Evolutionary conservation across 2,797 vertebrate genomes (phyloP), one percentile per base, ranked within the genome.

Genomic region (Iguana delicatissima): DNA sequence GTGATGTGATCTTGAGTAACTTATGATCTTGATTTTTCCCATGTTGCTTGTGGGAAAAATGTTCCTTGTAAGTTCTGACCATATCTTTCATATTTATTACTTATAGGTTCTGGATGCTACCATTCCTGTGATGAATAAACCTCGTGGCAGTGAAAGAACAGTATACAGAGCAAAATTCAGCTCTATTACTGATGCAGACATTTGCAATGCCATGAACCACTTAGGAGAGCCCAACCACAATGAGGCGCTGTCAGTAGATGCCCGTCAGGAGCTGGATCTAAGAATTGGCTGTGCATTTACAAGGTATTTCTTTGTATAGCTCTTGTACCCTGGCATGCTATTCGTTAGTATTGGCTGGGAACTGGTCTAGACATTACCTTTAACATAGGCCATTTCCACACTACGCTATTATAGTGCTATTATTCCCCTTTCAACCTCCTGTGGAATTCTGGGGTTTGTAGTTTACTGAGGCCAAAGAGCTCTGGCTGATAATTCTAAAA

Each of bases 211-310:
- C 93, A 99, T 99, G 99, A 98, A 98, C 92, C 93, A 92, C 52
- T 95, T 99, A 64, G 98, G 98, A 9, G 98, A 99, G 89, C 99
- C 99, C n/a, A 99, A 99, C 93, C 98, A 96, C 94, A 99, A 99
- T 0, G 99, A 99, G 92, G 98, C 99, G 0, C 96, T 99, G 72
- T 99, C 99, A 0, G 99, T 99, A 90, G 99, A 99, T 4, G 99
- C 99, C 4, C 98, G 99, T 0, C 99, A 99, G 96, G 99, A 99
- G 94, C 97, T 99, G 95, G 99, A 99, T 94, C 98, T 99, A 76
- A 98, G 99, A 67, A 99, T 99, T 1, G 99, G 99, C 96, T 99
- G 99, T 73, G 99, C 99, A 0, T 99, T 99, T 91, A 99, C 99
- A 18, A 98, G 99, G 99, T 99, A 46, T 57, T 7, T 6, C 2